Evolutionary conservation across 2,888 invertebrate species (phyloP).

Genomic region (Leucophenga montana): DNA sequence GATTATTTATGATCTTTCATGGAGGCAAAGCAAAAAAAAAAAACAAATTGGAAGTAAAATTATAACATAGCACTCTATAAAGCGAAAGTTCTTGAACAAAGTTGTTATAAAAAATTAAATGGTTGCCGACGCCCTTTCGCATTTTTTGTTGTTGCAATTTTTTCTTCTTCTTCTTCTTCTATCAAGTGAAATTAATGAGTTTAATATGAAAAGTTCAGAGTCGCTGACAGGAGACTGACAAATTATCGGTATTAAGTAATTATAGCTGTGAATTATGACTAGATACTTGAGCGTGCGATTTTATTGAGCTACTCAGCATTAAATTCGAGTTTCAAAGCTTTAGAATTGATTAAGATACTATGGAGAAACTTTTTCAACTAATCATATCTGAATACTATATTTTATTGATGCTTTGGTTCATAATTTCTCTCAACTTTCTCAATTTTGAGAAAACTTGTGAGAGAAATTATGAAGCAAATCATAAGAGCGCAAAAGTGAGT

Average conservation of each 20-base stretch:
- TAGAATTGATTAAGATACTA: too few relatives aligned
- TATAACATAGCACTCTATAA: neutral
- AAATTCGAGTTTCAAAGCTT: too few relatives aligned
- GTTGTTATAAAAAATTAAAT: neutral
- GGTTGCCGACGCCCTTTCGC: neutral
- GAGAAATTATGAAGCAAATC: too few relatives aligned
- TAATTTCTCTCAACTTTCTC: too few relatives aligned
- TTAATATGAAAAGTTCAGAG: slow-evolving; percentile 25
- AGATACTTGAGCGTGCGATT: too few relatives aligned
- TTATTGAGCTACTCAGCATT: too few relatives aligned
- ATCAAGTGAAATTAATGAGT: slow-evolving; percentile 20
- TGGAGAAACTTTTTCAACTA: too few relatives aligned
- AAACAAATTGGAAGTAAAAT: neutral
- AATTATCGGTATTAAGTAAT: slow-evolving; percentile 22
- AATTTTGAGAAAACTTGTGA: too few relatives aligned
- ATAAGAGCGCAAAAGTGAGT: too few relatives aligned
- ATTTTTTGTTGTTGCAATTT: neutral
- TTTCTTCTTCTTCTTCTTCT: neutral
- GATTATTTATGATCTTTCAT: slow-evolving; percentile 26
- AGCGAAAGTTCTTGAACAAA: neutral
- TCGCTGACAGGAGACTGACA: slow-evolving; percentile 21
- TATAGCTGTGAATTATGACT: slow-evolving; percentile 16
- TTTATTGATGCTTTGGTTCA: too few relatives aligned
- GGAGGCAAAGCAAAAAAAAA: neutral
- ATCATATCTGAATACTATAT: too few relatives aligned